A percentile compares a stretch with the other conserved stretches of the same genome.
phyloP scores from a whole-genome alignment of 2,888 invertebrate species.

The Acrobasis suavella region DNA sequence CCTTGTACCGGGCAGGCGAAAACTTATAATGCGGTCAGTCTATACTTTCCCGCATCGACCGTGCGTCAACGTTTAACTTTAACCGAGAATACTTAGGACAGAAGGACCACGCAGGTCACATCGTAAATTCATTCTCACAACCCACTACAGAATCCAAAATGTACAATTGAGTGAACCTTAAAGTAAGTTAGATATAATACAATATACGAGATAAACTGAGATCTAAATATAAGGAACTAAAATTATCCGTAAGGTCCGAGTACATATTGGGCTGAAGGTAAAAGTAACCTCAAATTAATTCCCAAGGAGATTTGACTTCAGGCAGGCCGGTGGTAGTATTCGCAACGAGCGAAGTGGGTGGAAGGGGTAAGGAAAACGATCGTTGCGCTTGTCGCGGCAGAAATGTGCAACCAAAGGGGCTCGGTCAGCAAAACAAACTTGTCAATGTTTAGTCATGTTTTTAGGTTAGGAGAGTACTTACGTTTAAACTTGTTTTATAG shows the following conservation, averaged over 20 bases:
- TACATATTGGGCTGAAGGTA: background rate
- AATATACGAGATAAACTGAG: slow-evolving; percentile 67
- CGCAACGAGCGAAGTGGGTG: too few relatives aligned
- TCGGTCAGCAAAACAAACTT: too few relatives aligned
- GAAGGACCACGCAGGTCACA: slow-evolving; percentile 20
- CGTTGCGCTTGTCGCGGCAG: too few relatives aligned
- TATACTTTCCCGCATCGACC: background rate
- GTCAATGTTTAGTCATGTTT: too few relatives aligned
- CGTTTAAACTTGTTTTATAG: too few relatives aligned
- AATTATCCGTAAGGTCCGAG: slow-evolving; percentile 44
- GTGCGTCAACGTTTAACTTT: background rate
- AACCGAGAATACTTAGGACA: slow-evolving; percentile 4
- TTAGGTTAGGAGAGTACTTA: too few relatives aligned
- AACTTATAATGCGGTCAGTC: background rate
- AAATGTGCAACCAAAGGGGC: too few relatives aligned
- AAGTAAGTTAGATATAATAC: slow-evolving; percentile 44
- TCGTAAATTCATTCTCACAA: slow-evolving; percentile 51
- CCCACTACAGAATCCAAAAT: slow-evolving; percentile 42
- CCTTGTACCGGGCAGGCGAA: too few relatives aligned
- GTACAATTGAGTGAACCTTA: slow-evolving; percentile 34
- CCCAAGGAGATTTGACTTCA: background rate
- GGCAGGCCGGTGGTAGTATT: too few relatives aligned
- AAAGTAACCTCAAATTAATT: background rate
- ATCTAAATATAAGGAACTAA: slow-evolving; percentile 72
- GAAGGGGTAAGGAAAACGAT: too few relatives aligned